These are phyloP conservation scores for Syrphus vitripennis DNA, from an alignment of 2,888 invertebrate genomes.

Conservation along the genomic window DNA sequence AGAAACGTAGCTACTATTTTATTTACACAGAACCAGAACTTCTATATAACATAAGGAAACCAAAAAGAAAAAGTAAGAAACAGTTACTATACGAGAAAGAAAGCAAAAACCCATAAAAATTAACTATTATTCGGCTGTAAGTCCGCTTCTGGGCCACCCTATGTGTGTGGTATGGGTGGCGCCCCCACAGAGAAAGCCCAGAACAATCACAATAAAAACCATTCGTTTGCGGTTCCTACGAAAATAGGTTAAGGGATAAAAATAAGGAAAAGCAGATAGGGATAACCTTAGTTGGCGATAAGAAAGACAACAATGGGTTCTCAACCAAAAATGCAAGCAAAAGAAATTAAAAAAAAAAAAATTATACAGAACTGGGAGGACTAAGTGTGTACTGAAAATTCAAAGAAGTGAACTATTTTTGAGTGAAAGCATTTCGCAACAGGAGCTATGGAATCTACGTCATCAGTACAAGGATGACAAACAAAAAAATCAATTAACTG, in stretches of 20 bases:
- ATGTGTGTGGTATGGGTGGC: neutral
- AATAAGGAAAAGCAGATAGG: neutral
- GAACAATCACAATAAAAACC: conserved; percentile 55
- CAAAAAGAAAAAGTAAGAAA: neutral
- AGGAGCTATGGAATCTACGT: neutral
- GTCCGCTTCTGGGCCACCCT: conserved; percentile 16
- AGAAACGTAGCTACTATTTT: neutral
- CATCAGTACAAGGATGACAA: conserved; percentile 29
- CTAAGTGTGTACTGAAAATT: conserved; percentile 18
- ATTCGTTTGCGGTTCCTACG: neutral
- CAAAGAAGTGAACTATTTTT: neutral
- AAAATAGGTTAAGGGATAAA: neutral
- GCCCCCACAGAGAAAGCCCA: conserved; percentile 16
- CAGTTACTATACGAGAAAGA: conserved; percentile 7
- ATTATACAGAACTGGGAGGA: neutral
- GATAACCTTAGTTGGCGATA: neutral
- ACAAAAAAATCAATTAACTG: conserved; percentile 58
- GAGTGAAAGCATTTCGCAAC: neutral
- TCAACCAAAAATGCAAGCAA: neutral
- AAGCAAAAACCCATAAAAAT: conserved; percentile 49
- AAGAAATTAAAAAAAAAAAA: conserved; percentile 5
- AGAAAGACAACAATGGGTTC: conserved; percentile 12
- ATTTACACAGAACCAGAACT: neutral
- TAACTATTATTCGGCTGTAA: conserved; percentile 47
- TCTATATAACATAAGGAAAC: neutral